Evolutionary conservation across 2,113 vertebrate species (phyloP).

Genomic region (Rhadina sibilatrix): DNA sequence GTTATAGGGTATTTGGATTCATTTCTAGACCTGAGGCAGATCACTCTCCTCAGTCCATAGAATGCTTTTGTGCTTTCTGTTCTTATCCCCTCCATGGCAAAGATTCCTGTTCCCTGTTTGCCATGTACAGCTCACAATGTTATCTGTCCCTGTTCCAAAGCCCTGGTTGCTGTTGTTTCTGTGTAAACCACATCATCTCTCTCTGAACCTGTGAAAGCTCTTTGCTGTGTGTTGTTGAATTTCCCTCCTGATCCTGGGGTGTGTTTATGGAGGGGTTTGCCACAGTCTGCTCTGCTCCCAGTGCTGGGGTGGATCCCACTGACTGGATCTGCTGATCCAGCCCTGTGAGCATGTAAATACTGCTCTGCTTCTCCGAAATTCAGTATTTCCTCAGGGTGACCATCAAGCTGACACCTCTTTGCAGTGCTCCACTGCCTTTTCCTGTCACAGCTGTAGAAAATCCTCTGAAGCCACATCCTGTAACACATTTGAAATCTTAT

Average conservation of each 20-base stretch:
- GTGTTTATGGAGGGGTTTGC: neutral
- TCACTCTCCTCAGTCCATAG: neutral
- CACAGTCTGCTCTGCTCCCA: neutral
- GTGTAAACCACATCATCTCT: neutral
- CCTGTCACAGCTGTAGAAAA: neutral
- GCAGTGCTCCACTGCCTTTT: neutral
- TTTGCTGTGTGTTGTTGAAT: neutral
- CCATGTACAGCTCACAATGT: rapidly evolving
- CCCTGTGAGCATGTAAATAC: neutral
- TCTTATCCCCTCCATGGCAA: rapidly evolving
- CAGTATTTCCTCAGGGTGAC: neutral
- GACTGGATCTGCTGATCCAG: neutral
- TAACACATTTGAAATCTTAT: neutral
- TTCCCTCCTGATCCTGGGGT: neutral
- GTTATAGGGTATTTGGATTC: neutral
- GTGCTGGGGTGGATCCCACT: neutral
- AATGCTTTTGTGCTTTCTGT: neutral
- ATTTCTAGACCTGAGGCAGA: neutral
- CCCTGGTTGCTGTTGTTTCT: neutral
- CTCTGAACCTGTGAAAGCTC: neutral
- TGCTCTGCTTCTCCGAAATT: neutral
- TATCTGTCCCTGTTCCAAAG: neutral
- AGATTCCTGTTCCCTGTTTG: neutral
- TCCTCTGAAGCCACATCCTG: neutral
- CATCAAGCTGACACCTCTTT: neutral